phyloP scores from a whole-genome alignment of 2,797 vertebrate species.

The Enteromius paludinosus region DNA sequence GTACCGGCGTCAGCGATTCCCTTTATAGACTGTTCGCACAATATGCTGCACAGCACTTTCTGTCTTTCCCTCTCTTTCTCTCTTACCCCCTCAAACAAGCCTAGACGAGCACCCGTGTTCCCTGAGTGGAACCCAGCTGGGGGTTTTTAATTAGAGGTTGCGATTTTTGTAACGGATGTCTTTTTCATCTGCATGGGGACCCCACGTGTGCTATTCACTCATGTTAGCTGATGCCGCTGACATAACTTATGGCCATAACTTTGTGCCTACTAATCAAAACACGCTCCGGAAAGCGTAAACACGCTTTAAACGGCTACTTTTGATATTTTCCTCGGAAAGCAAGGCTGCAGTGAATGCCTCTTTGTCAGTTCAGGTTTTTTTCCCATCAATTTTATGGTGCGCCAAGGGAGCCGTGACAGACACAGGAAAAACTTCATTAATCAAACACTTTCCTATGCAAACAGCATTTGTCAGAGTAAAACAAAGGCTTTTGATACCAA shows the following conservation, averaged over 20 bases:
- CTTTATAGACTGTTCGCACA: constrained; percentile 69
- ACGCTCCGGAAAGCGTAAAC: constrained; percentile 45
- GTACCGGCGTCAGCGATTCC: constrained; percentile 70
- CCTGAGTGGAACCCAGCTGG: constrained; percentile 60
- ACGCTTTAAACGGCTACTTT: constrained; percentile 53
- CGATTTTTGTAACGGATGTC: constrained; percentile 48
- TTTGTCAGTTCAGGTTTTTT: constrained; percentile 64
- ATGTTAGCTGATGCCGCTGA: constrained; percentile 48
- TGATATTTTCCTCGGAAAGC: constrained; percentile 60
- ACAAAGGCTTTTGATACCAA: constrained; percentile 60
- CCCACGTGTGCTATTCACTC: constrained; percentile 49
- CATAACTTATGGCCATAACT: constrained; percentile 63
- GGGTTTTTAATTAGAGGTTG: constrained; percentile 65
- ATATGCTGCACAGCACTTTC: constrained; percentile 67
- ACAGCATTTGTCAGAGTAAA: constrained; percentile 68
- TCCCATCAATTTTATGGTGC: constrained; percentile 57
- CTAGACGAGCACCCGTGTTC: constrained; percentile 36
- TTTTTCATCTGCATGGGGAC: constrained; percentile 40
- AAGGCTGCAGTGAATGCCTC: constrained; percentile 65
- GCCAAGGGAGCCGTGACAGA: constrained; percentile 58
- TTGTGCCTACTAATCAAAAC: constrained; percentile 61
- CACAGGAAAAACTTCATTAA: constrained; percentile 67
- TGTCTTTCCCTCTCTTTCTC: constrained; percentile 38
- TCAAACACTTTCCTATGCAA: constrained; percentile 68
- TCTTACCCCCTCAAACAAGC: constrained; percentile 22